Evolutionary conservation across 1,140 invertebrate species (phyloP), one percentile per base, ranked within the genome.

Genomic region (Cydia amplana): DNA sequence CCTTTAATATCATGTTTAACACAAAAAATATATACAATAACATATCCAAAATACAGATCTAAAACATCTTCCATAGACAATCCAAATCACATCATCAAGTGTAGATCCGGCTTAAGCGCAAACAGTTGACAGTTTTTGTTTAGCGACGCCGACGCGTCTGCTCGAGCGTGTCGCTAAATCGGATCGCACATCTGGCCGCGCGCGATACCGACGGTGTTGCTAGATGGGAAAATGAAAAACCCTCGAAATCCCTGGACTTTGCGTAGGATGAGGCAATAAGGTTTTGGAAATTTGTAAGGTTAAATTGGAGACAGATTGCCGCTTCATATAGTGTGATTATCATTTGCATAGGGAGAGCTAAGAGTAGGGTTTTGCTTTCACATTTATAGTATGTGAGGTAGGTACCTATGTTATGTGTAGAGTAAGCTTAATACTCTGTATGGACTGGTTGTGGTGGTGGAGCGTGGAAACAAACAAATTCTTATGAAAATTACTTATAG

Each of bases 171-270:
- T 74, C 49, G 49, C 70, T 51, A 78, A 79, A 78, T 81, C 77
- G 75, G 74, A 75, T 79, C 23, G n/a, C 72, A 72, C 77, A 81
- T 79, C 67, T 81, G 80, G 75, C 55, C 25, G 65, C 20, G 32
- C 23, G 32, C 77, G 78, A 81, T 81, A 79, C 25, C 74, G 74
- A 18, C 23, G 64, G 65, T 70, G 65, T 43, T 70, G 18, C 65
- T 43, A 70, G 32, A 67, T 40, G 65, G 65, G 28, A 70, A 70
- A 70, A 43, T 70, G 36, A 20, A 70, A 36, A 70, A 70, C n/a
- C 49, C n/a, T 49, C n/a, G 49, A 32, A 67, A 67, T 25, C 64
- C 2, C 25, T 28, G 14, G 28, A 67, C 25, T 67, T 32, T 32
- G 64, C 25, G 64, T 36, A 4, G 10, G 25, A 1, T 10, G 5